Evolutionary conservation across 2,113 vertebrate genomes (phyloP).

Genomic region (Pluvianellus socialis): DNA sequence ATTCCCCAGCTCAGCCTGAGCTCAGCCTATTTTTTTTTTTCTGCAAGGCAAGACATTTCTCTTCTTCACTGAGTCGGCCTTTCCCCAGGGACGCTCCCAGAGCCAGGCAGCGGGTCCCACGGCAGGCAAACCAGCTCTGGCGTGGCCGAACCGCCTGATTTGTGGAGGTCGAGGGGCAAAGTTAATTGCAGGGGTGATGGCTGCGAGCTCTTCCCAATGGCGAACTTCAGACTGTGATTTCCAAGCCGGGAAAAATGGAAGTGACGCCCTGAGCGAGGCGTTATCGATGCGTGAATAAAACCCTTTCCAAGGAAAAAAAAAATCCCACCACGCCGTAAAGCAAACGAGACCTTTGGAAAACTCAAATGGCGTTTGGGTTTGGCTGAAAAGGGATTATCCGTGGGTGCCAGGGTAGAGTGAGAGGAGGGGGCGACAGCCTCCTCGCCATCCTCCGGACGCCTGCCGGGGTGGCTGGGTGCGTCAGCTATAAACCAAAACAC

Average conservation of each 20-base stretch:
- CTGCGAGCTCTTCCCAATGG: background rate
- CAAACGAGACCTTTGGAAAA: background rate
- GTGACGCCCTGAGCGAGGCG: background rate
- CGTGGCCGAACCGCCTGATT: background rate
- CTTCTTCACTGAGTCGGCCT: background rate
- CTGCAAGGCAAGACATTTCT: background rate
- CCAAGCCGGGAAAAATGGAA: background rate
- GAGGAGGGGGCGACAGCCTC: background rate
- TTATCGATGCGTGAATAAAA: background rate
- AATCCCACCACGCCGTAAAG: background rate
- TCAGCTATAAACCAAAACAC: background rate
- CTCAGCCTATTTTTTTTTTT: background rate
- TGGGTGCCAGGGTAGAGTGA: background rate
- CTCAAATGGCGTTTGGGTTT: background rate
- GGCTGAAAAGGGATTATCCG: background rate
- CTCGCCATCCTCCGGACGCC: background rate
- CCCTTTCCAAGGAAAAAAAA: background rate
- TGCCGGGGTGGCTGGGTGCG: background rate
- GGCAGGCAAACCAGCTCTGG: background rate
- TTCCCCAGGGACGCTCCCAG: background rate
- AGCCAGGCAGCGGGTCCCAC: background rate
- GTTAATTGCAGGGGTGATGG: background rate
- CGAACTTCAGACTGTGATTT: background rate
- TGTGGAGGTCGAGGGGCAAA: background rate
- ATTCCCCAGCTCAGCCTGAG: background rate